phyloP scores from a whole-genome alignment of 2,797 vertebrate species.

The Otus scops region DNA sequence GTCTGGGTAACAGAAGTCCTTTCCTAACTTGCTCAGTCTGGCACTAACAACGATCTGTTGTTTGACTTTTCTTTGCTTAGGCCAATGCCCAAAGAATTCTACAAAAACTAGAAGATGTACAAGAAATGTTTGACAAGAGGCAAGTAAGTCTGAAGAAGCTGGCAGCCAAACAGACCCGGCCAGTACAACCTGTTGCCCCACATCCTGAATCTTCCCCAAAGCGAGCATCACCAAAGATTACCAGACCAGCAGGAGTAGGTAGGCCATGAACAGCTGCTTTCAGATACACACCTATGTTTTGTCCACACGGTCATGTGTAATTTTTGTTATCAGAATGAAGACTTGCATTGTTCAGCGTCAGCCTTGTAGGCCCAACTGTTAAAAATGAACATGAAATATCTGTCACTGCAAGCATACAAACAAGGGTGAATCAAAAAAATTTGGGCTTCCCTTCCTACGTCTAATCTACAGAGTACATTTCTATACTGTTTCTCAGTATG shows the following conservation, averaged over 20 bases:
- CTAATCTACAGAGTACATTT: neutral
- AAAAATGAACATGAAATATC: neutral
- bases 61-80: constrained; percentile 68
- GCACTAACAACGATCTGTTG: neutral
- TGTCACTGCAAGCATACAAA: neutral
- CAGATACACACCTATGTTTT: neutral
- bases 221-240: constrained; percentile 80
- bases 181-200: constrained; percentile 91
- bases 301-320: neutral
- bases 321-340: neutral
- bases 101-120: constrained; percentile 87
- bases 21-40: neutral
- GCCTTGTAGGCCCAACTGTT: neutral
- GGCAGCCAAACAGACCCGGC: constrained; percentile 91
- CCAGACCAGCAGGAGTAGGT: constrained; percentile 78
- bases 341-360: neutral
- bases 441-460: neutral
- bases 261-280: constrained; percentile 9
- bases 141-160: constrained; percentile 90
- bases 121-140: constrained; percentile 94
- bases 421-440: neutral
- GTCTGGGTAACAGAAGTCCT: neutral
- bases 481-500: neutral
- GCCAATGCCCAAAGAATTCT: constrained; percentile 83
- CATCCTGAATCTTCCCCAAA: constrained; percentile 95